These are phyloP conservation scores for Pangasius sanitwongsei DNA, from an alignment of 2,797 vertebrate species.

Conservation along the genomic window DNA sequence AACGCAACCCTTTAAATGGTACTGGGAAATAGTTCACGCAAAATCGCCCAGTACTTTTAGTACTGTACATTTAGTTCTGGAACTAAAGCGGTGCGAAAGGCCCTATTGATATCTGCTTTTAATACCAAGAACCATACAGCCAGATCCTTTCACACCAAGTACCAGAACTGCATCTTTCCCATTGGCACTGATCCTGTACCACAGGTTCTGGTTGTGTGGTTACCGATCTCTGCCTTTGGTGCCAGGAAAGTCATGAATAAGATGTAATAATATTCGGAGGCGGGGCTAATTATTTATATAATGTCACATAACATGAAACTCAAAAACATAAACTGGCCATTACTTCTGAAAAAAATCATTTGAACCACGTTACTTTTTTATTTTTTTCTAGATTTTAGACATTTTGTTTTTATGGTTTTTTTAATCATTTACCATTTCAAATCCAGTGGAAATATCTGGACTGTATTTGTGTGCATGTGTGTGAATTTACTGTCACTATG, in stretches of 20 bases:
- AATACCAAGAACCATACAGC: neutral
- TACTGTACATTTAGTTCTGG: too few species aligned
- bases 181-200: neutral
- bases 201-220: neutral
- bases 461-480: neutral
- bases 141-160: neutral
- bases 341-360: neutral
- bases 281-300: neutral
- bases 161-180: neutral
- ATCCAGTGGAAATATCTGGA: neutral
- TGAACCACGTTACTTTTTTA: neutral
- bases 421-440: neutral
- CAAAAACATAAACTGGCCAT: neutral
- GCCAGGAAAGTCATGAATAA: neutral
- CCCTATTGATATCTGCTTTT: neutral
- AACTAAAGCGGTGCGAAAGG: too few species aligned
- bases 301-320: neutral
- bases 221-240: neutral
- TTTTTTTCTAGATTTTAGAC: neutral
- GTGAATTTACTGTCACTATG: too few species aligned
- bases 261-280: neutral
- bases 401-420: neutral
- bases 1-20: too few species aligned
- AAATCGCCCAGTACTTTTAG: too few species aligned
- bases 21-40: too few species aligned